Percentiles rank a stretch among this genome's conserved stretches.
phyloP scores from a whole-genome alignment of 2,888 invertebrate species.

The Yponomeuta cagnagella region DNA sequence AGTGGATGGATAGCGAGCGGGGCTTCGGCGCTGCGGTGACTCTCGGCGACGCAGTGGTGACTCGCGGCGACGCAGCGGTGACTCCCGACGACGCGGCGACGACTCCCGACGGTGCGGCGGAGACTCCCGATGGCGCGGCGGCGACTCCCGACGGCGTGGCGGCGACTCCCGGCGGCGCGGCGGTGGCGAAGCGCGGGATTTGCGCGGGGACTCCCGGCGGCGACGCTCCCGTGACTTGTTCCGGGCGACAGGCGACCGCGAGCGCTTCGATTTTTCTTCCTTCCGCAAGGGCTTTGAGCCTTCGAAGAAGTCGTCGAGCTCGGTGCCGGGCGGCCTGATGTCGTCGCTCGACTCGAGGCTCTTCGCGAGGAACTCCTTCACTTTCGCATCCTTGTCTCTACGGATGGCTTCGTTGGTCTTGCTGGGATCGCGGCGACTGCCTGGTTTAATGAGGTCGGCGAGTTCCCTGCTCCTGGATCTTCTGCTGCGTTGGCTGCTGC shows the following conservation, averaged over 20 bases:
- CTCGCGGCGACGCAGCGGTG: constrained; percentile 22
- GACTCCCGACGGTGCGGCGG: constrained; percentile 11
- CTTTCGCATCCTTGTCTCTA: constrained; percentile 62
- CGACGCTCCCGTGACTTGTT: constrained; percentile 9
- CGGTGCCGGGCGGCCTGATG: constrained; percentile 62
- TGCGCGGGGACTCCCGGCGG: constrained; percentile 20
- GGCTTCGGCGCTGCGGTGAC: constrained; percentile 15
- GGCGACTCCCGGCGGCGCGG: constrained; percentile 11
- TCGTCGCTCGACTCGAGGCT: constrained; percentile 54
- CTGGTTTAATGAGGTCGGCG: constrained; percentile 56
- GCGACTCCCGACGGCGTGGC: constrained; percentile 26
- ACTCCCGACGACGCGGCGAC: constrained; percentile 6
- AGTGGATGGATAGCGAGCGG: neutral
- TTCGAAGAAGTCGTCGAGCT: constrained; percentile 57
- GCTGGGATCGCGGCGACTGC: constrained; percentile 60
- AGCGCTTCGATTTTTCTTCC: constrained; percentile 11
- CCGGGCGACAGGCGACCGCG: constrained; percentile 14
- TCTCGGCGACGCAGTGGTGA: constrained; percentile 20
- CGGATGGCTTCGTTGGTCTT: constrained; percentile 65
- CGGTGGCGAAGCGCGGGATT: too few relatives aligned
- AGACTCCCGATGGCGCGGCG: neutral
- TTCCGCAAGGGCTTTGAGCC: constrained; percentile 22
- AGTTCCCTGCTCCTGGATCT: constrained; percentile 21
- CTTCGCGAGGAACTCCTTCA: constrained; percentile 60
- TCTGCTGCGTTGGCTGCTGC: neutral